Evolutionary conservation across 2,797 vertebrate genomes (phyloP).

Genomic region (Thalassophryne amazonica): DNA sequence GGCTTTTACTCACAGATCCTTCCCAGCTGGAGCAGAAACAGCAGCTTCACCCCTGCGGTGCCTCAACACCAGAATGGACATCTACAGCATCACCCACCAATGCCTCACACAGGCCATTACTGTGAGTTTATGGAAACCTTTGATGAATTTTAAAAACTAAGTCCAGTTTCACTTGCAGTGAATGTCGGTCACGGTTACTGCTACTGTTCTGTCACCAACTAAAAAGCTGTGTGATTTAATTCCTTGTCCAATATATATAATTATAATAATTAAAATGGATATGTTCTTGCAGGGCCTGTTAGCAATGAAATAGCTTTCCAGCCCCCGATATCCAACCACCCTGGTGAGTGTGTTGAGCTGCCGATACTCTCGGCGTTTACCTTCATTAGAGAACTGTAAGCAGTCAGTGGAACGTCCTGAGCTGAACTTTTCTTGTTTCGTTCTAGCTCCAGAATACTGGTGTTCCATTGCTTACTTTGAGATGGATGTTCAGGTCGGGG

Average conservation of each 20-base stretch:
- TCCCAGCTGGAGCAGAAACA: slow-evolving; percentile 90
- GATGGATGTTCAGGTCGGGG: slow-evolving; percentile 82
- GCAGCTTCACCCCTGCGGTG: slow-evolving; percentile 86
- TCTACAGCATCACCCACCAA: slow-evolving; percentile 94
- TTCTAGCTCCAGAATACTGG: slow-evolving; percentile 81
- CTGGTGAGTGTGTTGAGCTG: slow-evolving; percentile 80
- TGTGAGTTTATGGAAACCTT: slow-evolving; percentile 77
- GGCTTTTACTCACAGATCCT: slow-evolving; percentile 75
- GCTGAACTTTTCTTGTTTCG: too few species aligned
- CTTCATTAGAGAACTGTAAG: too few species aligned
- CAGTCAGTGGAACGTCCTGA: too few species aligned
- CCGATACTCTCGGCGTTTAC: too few species aligned
- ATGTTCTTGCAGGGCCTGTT: slow-evolving; percentile 85
- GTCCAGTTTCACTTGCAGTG: too few species aligned
- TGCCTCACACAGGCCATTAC: slow-evolving; percentile 94
- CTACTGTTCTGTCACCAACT: background rate
- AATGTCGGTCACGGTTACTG: too few species aligned
- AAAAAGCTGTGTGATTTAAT: background rate
- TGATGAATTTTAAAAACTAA: too few species aligned
- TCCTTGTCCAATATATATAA: background rate
- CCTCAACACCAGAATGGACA: slow-evolving; percentile 95
- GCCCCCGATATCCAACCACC: slow-evolving; percentile 95
- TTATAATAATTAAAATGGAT: background rate
- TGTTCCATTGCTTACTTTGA: slow-evolving; percentile 83
- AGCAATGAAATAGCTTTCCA: slow-evolving; percentile 96